These are phyloP conservation scores for Ibycter americanus DNA, from an alignment of 2,797 vertebrate species.

Conservation along the genomic window DNA sequence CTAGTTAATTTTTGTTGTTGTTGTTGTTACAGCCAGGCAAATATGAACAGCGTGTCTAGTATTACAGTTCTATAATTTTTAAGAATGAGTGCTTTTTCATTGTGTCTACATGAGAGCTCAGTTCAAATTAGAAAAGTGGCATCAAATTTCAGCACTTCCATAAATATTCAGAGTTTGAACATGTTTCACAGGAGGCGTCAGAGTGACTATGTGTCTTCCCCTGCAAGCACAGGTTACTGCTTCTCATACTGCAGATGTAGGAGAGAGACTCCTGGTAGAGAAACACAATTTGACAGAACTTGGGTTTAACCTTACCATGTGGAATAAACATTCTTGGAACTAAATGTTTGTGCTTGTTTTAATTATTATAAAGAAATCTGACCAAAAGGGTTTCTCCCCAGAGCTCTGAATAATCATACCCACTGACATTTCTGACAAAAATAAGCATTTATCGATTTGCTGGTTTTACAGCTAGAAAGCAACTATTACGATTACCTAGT, in stretches of 20 bases:
- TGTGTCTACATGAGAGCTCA: not conserved
- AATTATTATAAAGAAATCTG: not conserved
- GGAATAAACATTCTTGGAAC: not conserved
- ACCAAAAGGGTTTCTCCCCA: not conserved
- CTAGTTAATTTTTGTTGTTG: not conserved
- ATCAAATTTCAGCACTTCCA: not conserved
- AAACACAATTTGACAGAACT: not conserved
- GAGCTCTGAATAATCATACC: not conserved
- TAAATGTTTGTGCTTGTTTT: not conserved
- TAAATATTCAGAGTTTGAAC: not conserved
- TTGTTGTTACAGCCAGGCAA: not conserved
- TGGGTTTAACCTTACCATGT: not conserved
- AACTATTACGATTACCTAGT: not conserved
- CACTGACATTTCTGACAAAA: not conserved
- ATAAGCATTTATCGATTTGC: not conserved
- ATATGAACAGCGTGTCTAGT: not conserved
- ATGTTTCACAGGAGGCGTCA: not conserved
- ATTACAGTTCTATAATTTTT: not conserved
- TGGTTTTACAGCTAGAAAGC: not conserved
- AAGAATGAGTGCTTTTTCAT: not conserved
- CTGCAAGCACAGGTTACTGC: not conserved
- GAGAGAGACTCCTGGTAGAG: not conserved
- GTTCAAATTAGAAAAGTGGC: not conserved
- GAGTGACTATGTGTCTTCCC: not conserved
- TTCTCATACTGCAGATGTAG: not conserved